Evolutionary conservation across 2,888 invertebrate species (phyloP).

Genomic region (Leucophora obtusa): DNA sequence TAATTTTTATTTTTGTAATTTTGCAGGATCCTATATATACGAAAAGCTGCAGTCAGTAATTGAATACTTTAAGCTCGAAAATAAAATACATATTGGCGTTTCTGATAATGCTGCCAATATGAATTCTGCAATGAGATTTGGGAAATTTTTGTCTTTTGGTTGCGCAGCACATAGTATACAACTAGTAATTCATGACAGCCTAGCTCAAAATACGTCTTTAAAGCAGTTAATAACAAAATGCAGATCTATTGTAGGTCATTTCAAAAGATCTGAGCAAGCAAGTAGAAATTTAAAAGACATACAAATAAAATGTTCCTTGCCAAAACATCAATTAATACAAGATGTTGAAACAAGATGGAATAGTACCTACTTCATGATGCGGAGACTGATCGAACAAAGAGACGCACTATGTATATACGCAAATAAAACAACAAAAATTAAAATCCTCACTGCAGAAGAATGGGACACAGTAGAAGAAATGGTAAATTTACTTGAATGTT

Average conservation of each 20-base stretch:
- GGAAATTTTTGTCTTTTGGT: neutral
- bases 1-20: neutral
- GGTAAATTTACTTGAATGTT: no score
- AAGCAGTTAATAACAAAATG: neutral
- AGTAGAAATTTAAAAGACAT: neutral
- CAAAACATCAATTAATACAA: neutral
- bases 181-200: neutral
- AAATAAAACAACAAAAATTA: neutral
- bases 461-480: no score
- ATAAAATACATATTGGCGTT: conserved; percentile 4
- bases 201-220: neutral
- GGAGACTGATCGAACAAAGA: neutral
- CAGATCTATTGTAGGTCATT: conserved; percentile 1
- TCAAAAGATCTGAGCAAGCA: conserved; percentile 5
- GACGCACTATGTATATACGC: neutral
- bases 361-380: conserved; percentile 7
- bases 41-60: neutral
- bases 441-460: no score
- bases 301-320: neutral
- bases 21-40: neutral
- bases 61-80: conserved; percentile 1
- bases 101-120: neutral
- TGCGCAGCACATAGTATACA: neutral
- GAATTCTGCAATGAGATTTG: conserved; percentile 1
- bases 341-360: conserved; percentile 3